Evolutionary conservation across 2,797 vertebrate species (phyloP).

Genomic region (Simalia tracyae): DNA sequence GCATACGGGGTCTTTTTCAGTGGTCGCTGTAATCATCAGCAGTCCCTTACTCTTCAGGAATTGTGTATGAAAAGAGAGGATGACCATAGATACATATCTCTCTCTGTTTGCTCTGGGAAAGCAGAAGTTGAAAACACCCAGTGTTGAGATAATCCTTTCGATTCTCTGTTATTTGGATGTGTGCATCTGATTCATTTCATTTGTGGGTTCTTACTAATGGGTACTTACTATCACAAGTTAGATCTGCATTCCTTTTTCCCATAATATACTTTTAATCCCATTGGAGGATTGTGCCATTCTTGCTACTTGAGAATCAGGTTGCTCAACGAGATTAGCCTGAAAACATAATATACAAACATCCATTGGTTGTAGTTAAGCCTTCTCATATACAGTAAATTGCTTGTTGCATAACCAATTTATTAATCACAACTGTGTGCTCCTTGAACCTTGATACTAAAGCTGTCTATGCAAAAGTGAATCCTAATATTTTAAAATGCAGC

Average conservation of each 20-base stretch:
- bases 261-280: background rate
- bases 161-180: background rate
- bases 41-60: background rate
- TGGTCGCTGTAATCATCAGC: background rate
- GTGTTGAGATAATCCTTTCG: background rate
- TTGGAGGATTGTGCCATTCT: background rate
- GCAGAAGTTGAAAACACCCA: background rate
- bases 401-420: background rate
- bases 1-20: background rate
- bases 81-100: background rate
- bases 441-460: background rate
- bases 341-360: background rate
- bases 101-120: background rate
- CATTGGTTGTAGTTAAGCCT: background rate
- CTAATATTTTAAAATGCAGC: background rate
- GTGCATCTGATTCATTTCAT: background rate
- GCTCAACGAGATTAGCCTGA: background rate
- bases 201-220: background rate
- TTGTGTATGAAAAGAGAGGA: background rate
- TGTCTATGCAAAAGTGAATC: background rate
- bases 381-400: background rate
- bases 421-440: background rate
- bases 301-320: background rate
- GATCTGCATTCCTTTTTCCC: background rate
- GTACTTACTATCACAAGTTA: background rate